Percentiles rank a stretch among this genome's conserved stretches.
Evolutionary conservation across 2,797 vertebrate species (phyloP).

Genomic region (Glyptemys insculpta): DNA sequence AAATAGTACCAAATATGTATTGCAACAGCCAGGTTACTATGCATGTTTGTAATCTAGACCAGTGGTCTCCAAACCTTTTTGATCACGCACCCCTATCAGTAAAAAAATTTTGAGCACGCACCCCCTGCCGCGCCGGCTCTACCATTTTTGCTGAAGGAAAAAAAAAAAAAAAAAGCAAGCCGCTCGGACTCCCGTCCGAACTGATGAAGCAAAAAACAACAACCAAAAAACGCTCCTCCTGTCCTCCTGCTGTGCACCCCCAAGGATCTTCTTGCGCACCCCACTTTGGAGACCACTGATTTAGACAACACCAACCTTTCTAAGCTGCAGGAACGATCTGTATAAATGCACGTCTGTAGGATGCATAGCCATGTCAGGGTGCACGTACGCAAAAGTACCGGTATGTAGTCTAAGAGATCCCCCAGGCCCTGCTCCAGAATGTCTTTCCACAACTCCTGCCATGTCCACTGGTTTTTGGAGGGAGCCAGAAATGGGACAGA

Average conservation of each 20-base stretch:
- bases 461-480: neutral
- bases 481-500: neutral
- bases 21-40: neutral
- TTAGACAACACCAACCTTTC: rapidly evolving
- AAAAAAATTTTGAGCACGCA: no score
- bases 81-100: no score
- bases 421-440: neutral
- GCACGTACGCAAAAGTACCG: neutral
- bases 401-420: neutral
- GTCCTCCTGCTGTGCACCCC: no score
- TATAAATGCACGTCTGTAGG: neutral
- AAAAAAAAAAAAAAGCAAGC: no score
- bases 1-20: rapidly evolving
- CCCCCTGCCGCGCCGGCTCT: no score
- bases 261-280: no score
- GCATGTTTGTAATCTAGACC: neutral
- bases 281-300: no score
- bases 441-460: neutral
- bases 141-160: no score
- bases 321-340: rapidly evolving
- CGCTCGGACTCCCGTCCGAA: no score
- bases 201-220: no score
- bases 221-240: no score
- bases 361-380: rapidly evolving
- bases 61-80: no score